Evolutionary conservation across 2,888 invertebrate species (phyloP), one percentile per base, ranked within the genome.

Genomic region (Limnephilus auricula): DNA sequence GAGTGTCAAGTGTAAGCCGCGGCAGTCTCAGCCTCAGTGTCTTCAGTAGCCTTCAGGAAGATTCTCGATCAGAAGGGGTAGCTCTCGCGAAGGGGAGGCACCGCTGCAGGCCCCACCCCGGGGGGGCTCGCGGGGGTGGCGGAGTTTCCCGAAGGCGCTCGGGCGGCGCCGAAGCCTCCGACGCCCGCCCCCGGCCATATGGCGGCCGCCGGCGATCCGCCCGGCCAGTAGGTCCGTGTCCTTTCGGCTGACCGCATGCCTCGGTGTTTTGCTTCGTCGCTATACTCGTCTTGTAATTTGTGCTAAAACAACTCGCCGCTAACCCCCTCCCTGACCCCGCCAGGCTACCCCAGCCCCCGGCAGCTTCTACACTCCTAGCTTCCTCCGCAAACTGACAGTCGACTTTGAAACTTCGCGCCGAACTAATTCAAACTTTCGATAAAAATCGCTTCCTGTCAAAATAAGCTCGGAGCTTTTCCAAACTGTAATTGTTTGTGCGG

Each of bases 191-290:
- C 90, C 91, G 93, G 91, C 90, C 92, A 92, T 91, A 92, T 91
- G 92, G 93, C 93, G 84, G 92, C 93, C 93, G 89, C 86, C 80
- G 84, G 91, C 92, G 88, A 90, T 85, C 92, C 91, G 91, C 90
- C 85, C 92, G 91, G 92, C 92, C 93, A 93, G 96, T 96, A 96
- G 96, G 96, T 96, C 96, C 95, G 96, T 95, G 96, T 96, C 96
- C 95, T 95, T 95, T 96, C 95, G 96, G 96, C 96, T 96, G 96
- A 96, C 96, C 96, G 96, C 96, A 96, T 96, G 96, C 96, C 96
- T 96, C 95, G 95, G 95, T 95, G 96, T 95, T 94, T 95, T 94
- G 96, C 96, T 96, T 96, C 95, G 95, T 95, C 95, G 96, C 95
- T 95, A 95, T 95, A 95, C 95, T 95, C 94, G 95, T 92, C 92